Evolutionary conservation across 1,140 invertebrate genomes (phyloP), one percentile per base, ranked within the genome.

Genomic region (Trachymyrmex septentrionalis): DNA sequence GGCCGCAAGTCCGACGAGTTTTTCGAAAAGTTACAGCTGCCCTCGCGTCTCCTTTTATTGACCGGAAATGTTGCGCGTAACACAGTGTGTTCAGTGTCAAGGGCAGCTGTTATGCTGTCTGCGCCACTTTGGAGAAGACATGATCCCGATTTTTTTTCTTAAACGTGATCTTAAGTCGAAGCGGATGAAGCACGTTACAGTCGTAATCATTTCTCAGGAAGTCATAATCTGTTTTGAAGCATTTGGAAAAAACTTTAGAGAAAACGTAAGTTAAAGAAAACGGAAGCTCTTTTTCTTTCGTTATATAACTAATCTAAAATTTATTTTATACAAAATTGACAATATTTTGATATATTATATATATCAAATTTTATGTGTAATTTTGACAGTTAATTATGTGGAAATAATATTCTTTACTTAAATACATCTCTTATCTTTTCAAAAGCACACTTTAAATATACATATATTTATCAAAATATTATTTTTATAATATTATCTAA

Each of bases 1-100:
- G 57, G 63, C 53, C 61, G n/a, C 38, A 88, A 77, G 55, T 72
- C 30, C 38, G 44, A 63, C 38, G 48, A 67, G 57, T 85, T 85
- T 73, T 63, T 66, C 71, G 21, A 84, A 78, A 87, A 87, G 77
- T 81, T 86, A 78, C 89, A 90, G 88, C 89, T 90, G 89, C 66
- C 48, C 69, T 80, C 67, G 61, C 88, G 85, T 81, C 88, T 90
- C 53, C 78, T 87, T 59, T 85, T 53, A 85, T 63, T 90, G 88
- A 90, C 88, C 89, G 89, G 89, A 90, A 90, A 66, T 63, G 53
- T 86, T 59, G 63, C n/a, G 67, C 88, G 44, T 72, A 86, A 78
- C 86, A 78, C 88, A 77, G 89, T 90, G 72, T 90, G 89, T 90
- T 90, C 88, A 86, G 44, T 90, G 88, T 90, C 89, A 90, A 90